Evolutionary conservation across 1,140 invertebrate species (phyloP).

Genomic region (Nasonia giraulti): DNA sequence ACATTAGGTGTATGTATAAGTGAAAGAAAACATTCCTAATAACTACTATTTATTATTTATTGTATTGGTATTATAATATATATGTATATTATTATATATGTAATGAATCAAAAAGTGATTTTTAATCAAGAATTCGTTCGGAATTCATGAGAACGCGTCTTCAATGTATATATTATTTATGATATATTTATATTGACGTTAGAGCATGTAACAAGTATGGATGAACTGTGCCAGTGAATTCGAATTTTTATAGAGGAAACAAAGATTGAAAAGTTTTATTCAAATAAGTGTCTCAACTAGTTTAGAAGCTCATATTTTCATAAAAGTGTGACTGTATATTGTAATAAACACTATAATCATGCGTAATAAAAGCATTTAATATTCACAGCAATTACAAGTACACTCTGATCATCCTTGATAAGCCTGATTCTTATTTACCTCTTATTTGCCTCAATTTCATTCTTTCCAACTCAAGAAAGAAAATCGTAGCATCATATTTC

Average conservation of each 20-base stretch:
- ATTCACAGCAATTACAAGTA: too few species aligned
- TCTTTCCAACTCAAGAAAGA: neutral
- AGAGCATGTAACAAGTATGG: neutral
- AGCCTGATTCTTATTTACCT: neutral
- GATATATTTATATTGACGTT: neutral
- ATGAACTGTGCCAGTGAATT: neutral
- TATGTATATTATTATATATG: too few species aligned
- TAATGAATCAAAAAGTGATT: neutral
- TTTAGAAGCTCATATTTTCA: neutral
- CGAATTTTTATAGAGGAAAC: neutral
- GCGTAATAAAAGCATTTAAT: too few species aligned
- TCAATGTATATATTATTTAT: constrained; percentile 48
- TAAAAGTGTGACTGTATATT: neutral
- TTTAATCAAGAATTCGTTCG: neutral
- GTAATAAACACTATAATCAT: neutral
- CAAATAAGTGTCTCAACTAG: too few species aligned
- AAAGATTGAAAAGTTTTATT: neutral
- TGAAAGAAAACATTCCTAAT: constrained; percentile 43
- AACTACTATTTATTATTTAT: constrained; percentile 5
- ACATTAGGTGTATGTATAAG: neutral
- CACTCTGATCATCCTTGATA: too few species aligned
- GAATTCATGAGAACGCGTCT: neutral
- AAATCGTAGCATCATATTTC: neutral
- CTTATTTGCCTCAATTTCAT: neutral
- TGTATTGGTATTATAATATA: neutral